phyloP scores from a whole-genome alignment of 2,888 invertebrate species.

The Plusia festucae region DNA sequence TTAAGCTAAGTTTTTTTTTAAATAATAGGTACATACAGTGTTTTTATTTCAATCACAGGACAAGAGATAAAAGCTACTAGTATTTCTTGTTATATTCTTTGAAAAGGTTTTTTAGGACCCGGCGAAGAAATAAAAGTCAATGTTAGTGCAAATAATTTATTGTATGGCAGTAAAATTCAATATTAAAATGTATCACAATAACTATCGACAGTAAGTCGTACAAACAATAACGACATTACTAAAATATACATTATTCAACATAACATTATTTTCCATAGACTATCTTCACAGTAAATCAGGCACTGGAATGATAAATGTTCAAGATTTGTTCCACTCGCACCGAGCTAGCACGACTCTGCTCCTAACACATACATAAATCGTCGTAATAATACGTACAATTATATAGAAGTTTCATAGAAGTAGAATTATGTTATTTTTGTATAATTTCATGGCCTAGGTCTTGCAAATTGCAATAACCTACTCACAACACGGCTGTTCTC shows the following conservation, averaged over 20 bases:
- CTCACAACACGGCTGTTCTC: background rate
- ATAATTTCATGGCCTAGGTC: no score
- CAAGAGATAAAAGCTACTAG: no score
- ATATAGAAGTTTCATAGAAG: no score
- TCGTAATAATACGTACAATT: background rate
- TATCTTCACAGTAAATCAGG: conserved; percentile 25
- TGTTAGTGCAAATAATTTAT: conserved; percentile 57
- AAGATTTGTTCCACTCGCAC: background rate
- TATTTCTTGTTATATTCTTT: no score
- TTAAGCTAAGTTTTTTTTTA: no score
- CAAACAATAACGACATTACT: conserved; percentile 38
- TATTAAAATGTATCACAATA: conserved; percentile 25
- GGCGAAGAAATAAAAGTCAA: background rate
- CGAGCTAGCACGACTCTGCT: conserved; percentile 6
- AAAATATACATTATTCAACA: conserved; percentile 20
- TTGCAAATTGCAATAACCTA: background rate
- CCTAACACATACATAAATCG: background rate
- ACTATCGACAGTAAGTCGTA: conserved; percentile 7
- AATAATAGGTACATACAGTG: no score
- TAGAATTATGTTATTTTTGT: background rate
- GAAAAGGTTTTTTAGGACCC: no score
- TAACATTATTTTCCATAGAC: conserved; percentile 8
- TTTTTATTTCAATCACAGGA: no score
- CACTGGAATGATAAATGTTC: conserved; percentile 48
- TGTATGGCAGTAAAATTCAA: conserved; percentile 55